Conservation (phyloP, 2,797 vertebrate species). For the Galago senegalensis region DNA sequence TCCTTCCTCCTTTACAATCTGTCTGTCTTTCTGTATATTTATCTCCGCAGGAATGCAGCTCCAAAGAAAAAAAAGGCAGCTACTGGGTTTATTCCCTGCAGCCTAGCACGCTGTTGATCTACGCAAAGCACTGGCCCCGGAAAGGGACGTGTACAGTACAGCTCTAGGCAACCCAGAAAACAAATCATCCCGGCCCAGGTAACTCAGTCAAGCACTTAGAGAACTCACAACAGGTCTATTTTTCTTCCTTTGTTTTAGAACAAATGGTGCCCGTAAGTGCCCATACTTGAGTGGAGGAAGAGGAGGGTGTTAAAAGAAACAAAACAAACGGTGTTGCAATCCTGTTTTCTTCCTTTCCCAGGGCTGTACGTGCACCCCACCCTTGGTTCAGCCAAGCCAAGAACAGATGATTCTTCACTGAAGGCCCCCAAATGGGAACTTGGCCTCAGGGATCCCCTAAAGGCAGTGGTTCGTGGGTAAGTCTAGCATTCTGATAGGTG, state of each 20-base stretch:
- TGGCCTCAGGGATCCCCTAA: too few relatives aligned
- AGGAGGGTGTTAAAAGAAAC: not conserved
- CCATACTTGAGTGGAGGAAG: not conserved
- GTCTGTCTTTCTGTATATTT: constrained; percentile 25
- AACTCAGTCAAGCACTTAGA: not conserved
- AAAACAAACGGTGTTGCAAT: not conserved
- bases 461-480: not conserved
- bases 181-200: not conserved
- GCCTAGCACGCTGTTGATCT: not conserved
- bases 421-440: not conserved
- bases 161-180: not conserved
- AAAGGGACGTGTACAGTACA: not conserved
- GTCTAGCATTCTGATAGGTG: not conserved
- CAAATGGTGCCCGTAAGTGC: not conserved
- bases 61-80: constrained; percentile 54
- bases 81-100: not conserved
- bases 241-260: constrained; percentile 74
- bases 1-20: constrained; percentile 69
- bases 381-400: not conserved
- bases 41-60: constrained; percentile 63
- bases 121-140: not conserved
- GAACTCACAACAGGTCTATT: constrained; percentile 57
- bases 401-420: constrained; percentile 1
- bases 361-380: not conserved
- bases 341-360: constrained; percentile 56